Evolutionary conservation across 2,888 invertebrate genomes (phyloP), one percentile per base, ranked within the genome.

Genomic region (Cephus pulcher): DNA sequence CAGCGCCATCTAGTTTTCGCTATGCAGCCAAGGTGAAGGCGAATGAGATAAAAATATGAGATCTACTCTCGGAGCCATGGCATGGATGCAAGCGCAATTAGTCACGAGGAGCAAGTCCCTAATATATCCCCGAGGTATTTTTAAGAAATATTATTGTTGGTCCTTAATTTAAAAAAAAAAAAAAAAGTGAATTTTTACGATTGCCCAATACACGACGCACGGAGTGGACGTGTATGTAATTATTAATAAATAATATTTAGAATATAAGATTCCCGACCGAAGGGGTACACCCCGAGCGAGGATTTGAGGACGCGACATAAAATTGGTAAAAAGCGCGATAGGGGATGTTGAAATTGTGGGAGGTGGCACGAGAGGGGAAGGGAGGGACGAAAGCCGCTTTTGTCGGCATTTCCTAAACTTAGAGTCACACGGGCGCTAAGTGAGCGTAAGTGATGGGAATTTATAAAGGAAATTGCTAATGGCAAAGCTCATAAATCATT

Each of bases 71-170:
- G 77, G 78, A 82, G 79, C 81, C 82, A 80, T 81, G 80, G 82
- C 82, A 81, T 79, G 79, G 75, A 79, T 82, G 82, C 81, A 76
- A 75, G 73, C 76, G 75, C 79, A 78, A 82, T 82, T 81, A 81
- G 79, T 82, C 82, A 37, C 56, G 34, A 34, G 75, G 9, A 23
- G 23, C 56, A 23, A 2, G 56, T 56, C 56, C 23, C 23, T 56
- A 23, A 56, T 15, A 56, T 23, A 56, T 56, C 23, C 23, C 56
- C 9, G 56, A 23, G 56, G 9, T 9, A 56, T 56, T 56, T 1
- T 23, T 3, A 23, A 56, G 9, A 56, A 9, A 23, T 23, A 37
- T 23, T 56, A 56, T 35, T 0, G 3, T 23, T 23, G 23, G 9
- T 23, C 23, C 23, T 23, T 23, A 9, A 56, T 23, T 40, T 9